Evolutionary conservation across 2,113 vertebrate genomes (phyloP).

Genomic region (Megaleporinus macrocephalus): DNA sequence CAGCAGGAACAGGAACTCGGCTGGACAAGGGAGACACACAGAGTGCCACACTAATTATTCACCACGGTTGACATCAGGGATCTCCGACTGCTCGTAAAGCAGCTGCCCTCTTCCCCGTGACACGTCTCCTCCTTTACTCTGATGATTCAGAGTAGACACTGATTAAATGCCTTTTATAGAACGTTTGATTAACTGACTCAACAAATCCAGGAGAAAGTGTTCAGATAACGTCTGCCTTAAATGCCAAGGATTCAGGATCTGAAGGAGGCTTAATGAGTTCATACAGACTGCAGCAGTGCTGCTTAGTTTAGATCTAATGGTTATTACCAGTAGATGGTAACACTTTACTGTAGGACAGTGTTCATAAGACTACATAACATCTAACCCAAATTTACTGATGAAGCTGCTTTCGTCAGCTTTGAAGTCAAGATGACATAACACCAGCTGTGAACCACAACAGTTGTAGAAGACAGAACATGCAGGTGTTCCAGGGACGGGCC

Average conservation of each 20-base stretch:
- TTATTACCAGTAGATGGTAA: too few relatives aligned
- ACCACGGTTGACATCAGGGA: conserved; percentile 15
- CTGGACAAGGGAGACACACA: conserved; percentile 73
- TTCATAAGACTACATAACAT: too few relatives aligned
- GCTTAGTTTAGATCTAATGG: too few relatives aligned
- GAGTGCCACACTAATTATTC: conserved; percentile 32
- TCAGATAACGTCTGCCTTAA: not conserved
- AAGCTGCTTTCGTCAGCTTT: too few relatives aligned
- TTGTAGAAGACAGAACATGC: too few relatives aligned
- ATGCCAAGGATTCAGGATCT: not conserved
- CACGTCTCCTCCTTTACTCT: not conserved
- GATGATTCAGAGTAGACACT: not conserved
- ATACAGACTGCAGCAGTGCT: too few relatives aligned
- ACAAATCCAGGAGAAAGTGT: not conserved
- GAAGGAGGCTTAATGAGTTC: not conserved
- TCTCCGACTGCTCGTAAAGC: conserved; percentile 3
- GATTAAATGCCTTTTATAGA: not conserved
- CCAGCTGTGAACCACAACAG: too few relatives aligned
- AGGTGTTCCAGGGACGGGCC: too few relatives aligned
- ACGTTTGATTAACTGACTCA: not conserved
- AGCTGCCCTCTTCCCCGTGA: conserved; percentile 30
- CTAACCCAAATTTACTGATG: too few relatives aligned
- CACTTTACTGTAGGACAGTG: too few relatives aligned
- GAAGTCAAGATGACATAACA: too few relatives aligned
- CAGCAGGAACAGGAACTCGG: conserved; percentile 96